phyloP scores from a whole-genome alignment of 2,888 invertebrate species.

The Protula sp. region DNA sequence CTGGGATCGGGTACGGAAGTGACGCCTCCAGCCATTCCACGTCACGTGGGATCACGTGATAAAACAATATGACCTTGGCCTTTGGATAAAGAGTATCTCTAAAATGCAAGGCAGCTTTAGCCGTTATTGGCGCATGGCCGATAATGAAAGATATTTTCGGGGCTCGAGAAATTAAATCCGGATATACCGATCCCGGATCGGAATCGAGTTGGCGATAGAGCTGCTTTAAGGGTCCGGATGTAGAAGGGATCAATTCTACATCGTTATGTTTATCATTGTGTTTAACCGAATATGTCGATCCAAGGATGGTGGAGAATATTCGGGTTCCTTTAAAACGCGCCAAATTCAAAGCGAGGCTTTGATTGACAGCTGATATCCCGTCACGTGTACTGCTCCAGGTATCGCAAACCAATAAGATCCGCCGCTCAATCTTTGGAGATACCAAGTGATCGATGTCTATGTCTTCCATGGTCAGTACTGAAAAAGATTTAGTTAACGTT shows the following conservation, averaged over 20 bases:
- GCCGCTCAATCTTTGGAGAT: slow-evolving; percentile 1
- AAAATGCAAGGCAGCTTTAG: slow-evolving; percentile 17
- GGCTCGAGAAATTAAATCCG: neutral
- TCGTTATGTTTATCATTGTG: neutral
- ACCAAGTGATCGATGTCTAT: no score
- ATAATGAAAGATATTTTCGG: slow-evolving; percentile 18
- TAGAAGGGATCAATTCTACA: neutral
- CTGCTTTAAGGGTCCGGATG: neutral
- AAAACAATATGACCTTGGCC: slow-evolving; percentile 22
- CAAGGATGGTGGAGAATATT: slow-evolving; percentile 16
- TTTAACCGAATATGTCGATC: neutral
- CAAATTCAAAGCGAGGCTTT: slow-evolving; percentile 11
- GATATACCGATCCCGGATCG: neutral
- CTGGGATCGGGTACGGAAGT: slow-evolving; percentile 13
- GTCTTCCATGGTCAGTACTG: no score
- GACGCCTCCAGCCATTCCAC: slow-evolving; percentile 10
- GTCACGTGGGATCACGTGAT: slow-evolving; percentile 23
- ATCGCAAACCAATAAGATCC: slow-evolving; percentile 16
- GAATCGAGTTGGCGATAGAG: neutral
- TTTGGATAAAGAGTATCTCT: slow-evolving; percentile 11
- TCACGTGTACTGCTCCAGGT: slow-evolving; percentile 10
- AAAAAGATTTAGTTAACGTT: no score
- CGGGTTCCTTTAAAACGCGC: slow-evolving; percentile 10
- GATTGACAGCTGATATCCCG: slow-evolving; percentile 18
- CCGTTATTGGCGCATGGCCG: slow-evolving; percentile 24